Base-by-base conservation (phyloP, 1,140 invertebrate species). In the Drosophila auraria region DNA sequence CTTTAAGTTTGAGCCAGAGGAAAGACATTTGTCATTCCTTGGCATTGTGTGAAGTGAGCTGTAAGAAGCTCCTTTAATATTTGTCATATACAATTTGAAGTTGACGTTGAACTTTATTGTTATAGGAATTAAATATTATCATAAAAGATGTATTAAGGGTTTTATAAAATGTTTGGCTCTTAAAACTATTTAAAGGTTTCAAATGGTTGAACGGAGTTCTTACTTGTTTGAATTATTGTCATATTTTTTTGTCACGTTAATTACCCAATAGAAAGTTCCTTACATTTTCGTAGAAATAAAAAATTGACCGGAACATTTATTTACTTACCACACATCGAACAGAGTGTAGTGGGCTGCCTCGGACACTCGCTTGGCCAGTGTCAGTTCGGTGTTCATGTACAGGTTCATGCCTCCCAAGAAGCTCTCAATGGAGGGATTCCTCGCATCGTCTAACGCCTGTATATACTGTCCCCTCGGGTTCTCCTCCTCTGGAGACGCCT, bases 311-410 rank as follows among this genome's bases (percentile, higher is more conserved):
- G 36, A 2, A 5, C n/a, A 54, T 30, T 20, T 63, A 42, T 33
- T 17, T 36, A 72, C 82, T 70, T 78, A 93, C 92, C 92, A 93
- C 47, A 83, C 80, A 82, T 93, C 92, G 66, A 83, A 92, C 12
- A 93, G 70, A n/a, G 63, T 69, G 72, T 86, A 93, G 71, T 78
- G 61, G 51, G 56, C 78, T 66, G 60, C 82, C 61, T 74, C 66
- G 27, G 73, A 59, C 68, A 62, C 23, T 53, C 91, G 76, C 72
- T 91, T 92, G 70, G 90, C 92, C 74, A 93, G 72, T 57, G 83
- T 93, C 73, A 93, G 56, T 66, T 93, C 92, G 25, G 90, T 93
- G 81, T 93, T 92, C 75, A 92, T 91, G 63, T 93, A 92, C 57
- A 93, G 84, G 73, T 92, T 93, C 65, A 92, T 66, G 68, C 86